These are phyloP conservation scores for Macrochelys suwanniensis DNA, from an alignment of 2,797 vertebrate genomes.

Conservation along the genomic window DNA sequence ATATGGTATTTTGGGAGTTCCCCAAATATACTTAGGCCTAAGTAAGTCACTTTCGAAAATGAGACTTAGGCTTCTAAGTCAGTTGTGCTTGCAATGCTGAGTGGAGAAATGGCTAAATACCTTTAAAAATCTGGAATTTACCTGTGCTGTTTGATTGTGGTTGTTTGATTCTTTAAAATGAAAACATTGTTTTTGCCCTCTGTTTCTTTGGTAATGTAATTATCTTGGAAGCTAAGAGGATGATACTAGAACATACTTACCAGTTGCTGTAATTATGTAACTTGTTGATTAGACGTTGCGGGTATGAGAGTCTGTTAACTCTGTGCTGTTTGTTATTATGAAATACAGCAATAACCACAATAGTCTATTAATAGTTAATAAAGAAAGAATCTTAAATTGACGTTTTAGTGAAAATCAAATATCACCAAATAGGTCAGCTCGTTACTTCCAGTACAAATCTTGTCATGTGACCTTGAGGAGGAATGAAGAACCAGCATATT, in stretches of 20 bases:
- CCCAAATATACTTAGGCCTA: not conserved
- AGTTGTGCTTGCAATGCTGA: not conserved
- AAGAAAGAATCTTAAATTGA: not conserved
- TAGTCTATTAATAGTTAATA: not conserved
- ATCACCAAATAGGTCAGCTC: not conserved
- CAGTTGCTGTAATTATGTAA: fast-evolving
- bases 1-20: not conserved
- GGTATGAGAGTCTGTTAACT: not conserved
- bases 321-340: not conserved
- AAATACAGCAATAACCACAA: not conserved
- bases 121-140: not conserved
- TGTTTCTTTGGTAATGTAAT: not conserved
- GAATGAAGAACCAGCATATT: not conserved
- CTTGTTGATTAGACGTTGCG: not conserved
- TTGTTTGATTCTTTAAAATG: not conserved
- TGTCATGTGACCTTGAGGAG: not conserved
- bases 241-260: fast-evolving
- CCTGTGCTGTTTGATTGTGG: not conserved
- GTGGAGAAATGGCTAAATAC: not conserved
- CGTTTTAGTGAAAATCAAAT: not conserved
- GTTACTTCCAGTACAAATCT: not conserved
- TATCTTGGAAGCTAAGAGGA: not conserved
- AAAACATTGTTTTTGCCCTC: not conserved
- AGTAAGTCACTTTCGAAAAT: not conserved
- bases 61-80: not conserved